phyloP scores from a whole-genome alignment of 2,888 invertebrate species.

The Cerastis leucographa region DNA sequence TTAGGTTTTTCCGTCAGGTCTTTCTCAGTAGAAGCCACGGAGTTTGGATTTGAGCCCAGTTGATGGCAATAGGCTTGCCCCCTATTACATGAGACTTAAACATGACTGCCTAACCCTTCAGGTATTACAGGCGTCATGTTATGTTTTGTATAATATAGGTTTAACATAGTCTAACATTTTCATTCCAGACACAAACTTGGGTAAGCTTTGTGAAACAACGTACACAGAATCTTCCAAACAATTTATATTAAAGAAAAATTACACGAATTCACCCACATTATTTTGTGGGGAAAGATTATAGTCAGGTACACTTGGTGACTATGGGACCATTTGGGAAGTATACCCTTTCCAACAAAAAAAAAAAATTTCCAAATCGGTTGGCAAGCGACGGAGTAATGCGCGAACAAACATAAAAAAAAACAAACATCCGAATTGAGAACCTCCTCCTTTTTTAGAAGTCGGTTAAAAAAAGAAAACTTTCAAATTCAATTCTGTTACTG shows the following conservation, averaged over 20 bases:
- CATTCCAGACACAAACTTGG: constrained; percentile 8
- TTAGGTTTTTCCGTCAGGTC: neutral
- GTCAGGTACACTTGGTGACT: too few relatives aligned
- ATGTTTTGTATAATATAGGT: neutral
- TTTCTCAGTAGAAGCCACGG: neutral
- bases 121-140: neutral
- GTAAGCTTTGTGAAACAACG: constrained; percentile 22
- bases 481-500: too few relatives aligned
- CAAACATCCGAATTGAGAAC: too few relatives aligned
- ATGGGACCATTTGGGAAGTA: too few relatives aligned
- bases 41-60: neutral
- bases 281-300: constrained; percentile 25
- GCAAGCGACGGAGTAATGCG: too few relatives aligned
- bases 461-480: too few relatives aligned
- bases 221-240: constrained; percentile 34
- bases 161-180: constrained; percentile 10
- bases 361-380: too few relatives aligned
- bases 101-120: neutral
- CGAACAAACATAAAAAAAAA: too few relatives aligned
- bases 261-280: constrained; percentile 14
- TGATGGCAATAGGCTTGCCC: neutral
- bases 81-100: neutral
- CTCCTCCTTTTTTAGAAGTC: too few relatives aligned
- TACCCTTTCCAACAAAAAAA: too few relatives aligned
- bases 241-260: constrained; percentile 51